Evolutionary conservation across 2,888 invertebrate species (phyloP), one percentile per base, ranked within the genome.

Genomic region (Stenurella melanura): DNA sequence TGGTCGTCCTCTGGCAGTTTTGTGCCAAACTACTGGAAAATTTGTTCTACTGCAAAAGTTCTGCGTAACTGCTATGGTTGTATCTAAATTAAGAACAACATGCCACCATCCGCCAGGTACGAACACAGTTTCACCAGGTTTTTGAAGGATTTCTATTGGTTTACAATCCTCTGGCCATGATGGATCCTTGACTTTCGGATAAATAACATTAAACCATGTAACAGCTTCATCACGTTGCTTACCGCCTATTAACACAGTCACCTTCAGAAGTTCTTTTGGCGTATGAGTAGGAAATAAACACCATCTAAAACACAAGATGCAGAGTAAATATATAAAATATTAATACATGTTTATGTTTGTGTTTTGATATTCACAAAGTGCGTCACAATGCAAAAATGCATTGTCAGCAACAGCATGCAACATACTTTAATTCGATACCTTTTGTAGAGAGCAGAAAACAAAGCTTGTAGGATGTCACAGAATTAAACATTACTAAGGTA

Each of bases 91-190:
- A 38, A 99, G 91, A 15, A 99, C 99, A 19, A 99, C 99, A 89
- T 99, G 99, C 99, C 99, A 99, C 99, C 99, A 99, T 11, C 99
- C 99, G 18, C 98, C 98, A 11, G 98, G 98, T 73, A 99, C 98
- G 91, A 98, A 99, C 38, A 99, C 98, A 4, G 98, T 99, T 89
- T 99, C 99, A 19, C 98, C 98, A 15, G 98, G 98, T 84, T 94
- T 93, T 89, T 99, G 99, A 6, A 99, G 91, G 84, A 98, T 96
- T 91, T 99, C 98, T 80, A 98, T 93, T 68, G 98, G 98, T 89
- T 95, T 93, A 89, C 93, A 98, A 89, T 98, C 95, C 84, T 93
- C 91, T 19, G 99, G 99, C 99, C 99, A 99, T 38, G 93, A 91
- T 12, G 96, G 93, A 80, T 94, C 91, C 89, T 97, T 95, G 19